These are phyloP conservation scores for Pitangus sulphuratus DNA, from an alignment of 2,797 vertebrate genomes.

Conservation along the genomic window DNA sequence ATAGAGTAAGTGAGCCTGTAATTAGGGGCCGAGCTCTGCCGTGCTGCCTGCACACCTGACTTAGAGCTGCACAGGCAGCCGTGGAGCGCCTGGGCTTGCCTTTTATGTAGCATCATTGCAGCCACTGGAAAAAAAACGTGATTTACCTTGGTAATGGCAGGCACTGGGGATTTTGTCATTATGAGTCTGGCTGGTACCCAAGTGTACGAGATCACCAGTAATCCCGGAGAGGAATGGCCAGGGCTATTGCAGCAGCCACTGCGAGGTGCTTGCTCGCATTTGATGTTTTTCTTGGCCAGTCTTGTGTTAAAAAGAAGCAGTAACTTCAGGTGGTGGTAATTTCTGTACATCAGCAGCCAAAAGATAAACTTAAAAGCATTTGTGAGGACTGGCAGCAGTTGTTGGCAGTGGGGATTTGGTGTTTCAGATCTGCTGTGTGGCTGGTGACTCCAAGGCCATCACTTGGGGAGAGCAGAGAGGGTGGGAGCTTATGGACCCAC, in stretches of 20 bases:
- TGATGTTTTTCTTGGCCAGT: neutral
- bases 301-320: neutral
- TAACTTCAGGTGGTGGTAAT: neutral
- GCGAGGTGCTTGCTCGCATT: neutral
- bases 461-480: neutral
- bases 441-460: accelerated
- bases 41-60: neutral
- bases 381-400: neutral
- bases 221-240: neutral
- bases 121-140: neutral
- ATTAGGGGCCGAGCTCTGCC: constrained; percentile 42
- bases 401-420: neutral
- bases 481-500: neutral
- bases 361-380: neutral
- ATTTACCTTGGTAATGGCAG: neutral
- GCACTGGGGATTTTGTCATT: neutral
- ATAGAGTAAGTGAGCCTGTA: constrained; percentile 30
- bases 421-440: neutral
- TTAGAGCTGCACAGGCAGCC: neutral
- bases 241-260: neutral
- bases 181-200: neutral
- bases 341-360: neutral
- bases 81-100: neutral
- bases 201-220: neutral
- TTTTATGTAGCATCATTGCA: constrained; percentile 20